Base-by-base conservation (phyloP, 2,113 vertebrate species). In the Puma concolor region DNA sequence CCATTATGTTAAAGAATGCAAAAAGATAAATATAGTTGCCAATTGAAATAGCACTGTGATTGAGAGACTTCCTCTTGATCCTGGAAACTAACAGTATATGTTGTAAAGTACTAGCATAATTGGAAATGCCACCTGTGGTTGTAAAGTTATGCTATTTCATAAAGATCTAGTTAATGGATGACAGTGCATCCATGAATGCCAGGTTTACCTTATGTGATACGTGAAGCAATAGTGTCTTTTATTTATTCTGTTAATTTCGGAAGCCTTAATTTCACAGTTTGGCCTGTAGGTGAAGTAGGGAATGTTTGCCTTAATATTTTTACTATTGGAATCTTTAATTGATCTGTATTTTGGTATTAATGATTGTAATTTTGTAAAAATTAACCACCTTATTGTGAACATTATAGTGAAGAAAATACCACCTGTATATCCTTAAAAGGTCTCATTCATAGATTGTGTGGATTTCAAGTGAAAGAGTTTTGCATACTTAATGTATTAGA, bases 281-380 rank as follows among this genome's bases (percentile, higher is more conserved):
- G 72, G 71, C 44, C 41, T 76, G 74, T 85, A 50, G 31, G 81
- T 89, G 64, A 85, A 94, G 54, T 36, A 95, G 69, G 38, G 91
- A 89, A 81, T 41, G 6, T 54, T 88, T 44, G 64, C 16, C 27
- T 90, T 60, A 71, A 63, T 76, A 71, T 50, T 44, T 94, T 93
- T 79, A 64, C 3, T 90, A 44, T 36, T 82, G 86, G 54, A 50
- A 33, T 77, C 16, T 77, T 93, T 67, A 72, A 54, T 84, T 52
- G 29, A 50, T 80, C 33, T 96, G 13, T 54, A 36, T 66, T 91
- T 85, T 64, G 27, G 64, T 74, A 44, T 86, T 83, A 82, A 77
- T 94, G 71, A 67, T 86, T 95, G 87, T 90, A 87, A 60, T 80
- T 86, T 95, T 74, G 29, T 94, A 87, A 96, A 97, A 96, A 77